Evolutionary conservation across 2,888 invertebrate species (phyloP), one percentile per base, ranked within the genome.

Genomic region (Mythimna ferrago): DNA sequence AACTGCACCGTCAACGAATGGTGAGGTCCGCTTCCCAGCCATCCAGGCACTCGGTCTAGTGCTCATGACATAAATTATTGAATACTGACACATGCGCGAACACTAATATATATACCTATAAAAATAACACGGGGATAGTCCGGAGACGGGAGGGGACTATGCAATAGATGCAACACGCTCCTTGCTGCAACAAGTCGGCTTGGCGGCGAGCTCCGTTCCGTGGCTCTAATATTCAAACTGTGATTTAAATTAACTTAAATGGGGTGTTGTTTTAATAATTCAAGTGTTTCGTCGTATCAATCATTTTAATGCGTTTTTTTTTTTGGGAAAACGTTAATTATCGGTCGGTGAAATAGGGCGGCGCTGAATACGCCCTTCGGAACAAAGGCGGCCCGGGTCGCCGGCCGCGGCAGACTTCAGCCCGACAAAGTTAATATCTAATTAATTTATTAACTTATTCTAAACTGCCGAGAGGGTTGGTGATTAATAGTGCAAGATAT

Each of bases 1-100:
- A 72, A 67, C 53, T 70, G 78, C 78, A 73, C 19, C 44, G 54
- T 6, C 32, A 32, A 6, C 56, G 58, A 60, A 63, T 21, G 6
- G 41, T 21, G 41, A 48, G 58, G 66, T 56, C 16, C 26, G 21
- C 26, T 21, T 73, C 67, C 64, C 63, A 71, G 70, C n/a, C 44
- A 73, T 71, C 73, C 53, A 76, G 83, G 64, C 54, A 65, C 73
- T 41, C 61, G 32, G 35, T 66, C 76, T 67, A 81, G 75, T 73
- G 68, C 66, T 75, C 71, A 75, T 77, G 77, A 66, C 71, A 78
- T 78, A 78, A 74, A 70, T 81, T 74, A 81, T 77, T 76, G 66
- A 53, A 60, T 61, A 73, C 77, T 66, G 81, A 85, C 73, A 81
- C 86, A 85, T 85, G 84, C 86, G 85, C 86, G 66, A 77, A 76